A percentile compares a stretch with the other conserved stretches of the same genome.
Conservation (phyloP, 2,113 vertebrate species). For the Dicaeum eximium region DNA sequence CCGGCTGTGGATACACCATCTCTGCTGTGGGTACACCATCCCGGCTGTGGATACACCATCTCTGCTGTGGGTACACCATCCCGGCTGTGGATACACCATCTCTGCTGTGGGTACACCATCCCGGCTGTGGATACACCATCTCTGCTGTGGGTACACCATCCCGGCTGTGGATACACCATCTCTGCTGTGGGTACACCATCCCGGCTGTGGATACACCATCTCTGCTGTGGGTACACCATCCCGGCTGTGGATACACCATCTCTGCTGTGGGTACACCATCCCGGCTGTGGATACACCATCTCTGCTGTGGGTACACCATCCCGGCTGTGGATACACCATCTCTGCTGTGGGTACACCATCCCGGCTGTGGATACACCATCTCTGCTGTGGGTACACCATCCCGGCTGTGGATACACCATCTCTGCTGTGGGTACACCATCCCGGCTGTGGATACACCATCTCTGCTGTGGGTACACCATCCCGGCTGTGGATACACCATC, state of each 20-base stretch:
- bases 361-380: background rate
- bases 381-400: background rate
- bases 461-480: background rate
- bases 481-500: background rate
- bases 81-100: background rate
- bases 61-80: background rate
- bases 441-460: background rate
- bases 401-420: background rate
- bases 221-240: background rate
- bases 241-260: background rate
- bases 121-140: background rate
- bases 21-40: background rate
- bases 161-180: background rate
- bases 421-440: background rate
- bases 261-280: background rate
- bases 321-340: background rate
- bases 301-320: background rate
- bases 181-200: background rate
- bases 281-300: background rate
- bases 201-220: background rate
- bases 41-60: background rate
- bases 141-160: background rate
- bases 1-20: no score
- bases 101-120: background rate
- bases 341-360: background rate